Base-by-base conservation (phyloP, 2,113 vertebrate species). In the Anthoscopus minutus region DNA sequence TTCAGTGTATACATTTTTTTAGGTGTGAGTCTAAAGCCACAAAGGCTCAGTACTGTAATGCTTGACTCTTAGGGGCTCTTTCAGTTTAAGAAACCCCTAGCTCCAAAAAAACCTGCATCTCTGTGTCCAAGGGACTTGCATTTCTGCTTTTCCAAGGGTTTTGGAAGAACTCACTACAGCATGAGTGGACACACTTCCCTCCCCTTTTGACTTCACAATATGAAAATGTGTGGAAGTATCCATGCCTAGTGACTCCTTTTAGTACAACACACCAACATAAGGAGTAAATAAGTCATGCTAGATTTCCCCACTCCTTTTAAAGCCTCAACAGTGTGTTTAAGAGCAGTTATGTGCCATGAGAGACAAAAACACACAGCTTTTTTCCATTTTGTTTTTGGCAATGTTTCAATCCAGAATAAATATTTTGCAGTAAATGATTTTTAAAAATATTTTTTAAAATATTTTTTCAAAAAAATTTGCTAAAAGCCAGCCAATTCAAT, bases 361-460 rank as follows among this genome's bases (percentile, higher is more conserved):
- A 81, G 33, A 62, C 33, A 72, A 80, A 85, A 65, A 90, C 15
- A 16, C 79, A 45, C 25, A 74, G 30, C 16, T 19, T 6, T 69
- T 85, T 92, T 21, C 48, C 22, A 15, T 82, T 47, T 81, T 17
- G 61, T 81, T 86, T 77, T 40, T 82, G 8, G 19, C 42, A 57
- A 60, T 22, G 7, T 65, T 80, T 80, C 71, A 86, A 81, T 30
- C 60, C 35, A 42, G 30, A 45, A 80, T 48, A 42, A 66, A 38
- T 66, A 42, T 90, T 77, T 42, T 31, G 27, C 37, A 83, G 64
- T 30, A 27, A 57, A 67, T 38, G 4, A 33, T 31, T 31, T 66
- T 10, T 0, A 13, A 37, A 47, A 37, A 37, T 20, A 1, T 37
- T 31, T 56, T 1, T 0, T 20, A 56, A 80, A 45, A 47, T 0